Evolutionary conservation across 2,888 invertebrate genomes (phyloP), one percentile per base, ranked within the genome.

Genomic region (Xylota segnis): DNA sequence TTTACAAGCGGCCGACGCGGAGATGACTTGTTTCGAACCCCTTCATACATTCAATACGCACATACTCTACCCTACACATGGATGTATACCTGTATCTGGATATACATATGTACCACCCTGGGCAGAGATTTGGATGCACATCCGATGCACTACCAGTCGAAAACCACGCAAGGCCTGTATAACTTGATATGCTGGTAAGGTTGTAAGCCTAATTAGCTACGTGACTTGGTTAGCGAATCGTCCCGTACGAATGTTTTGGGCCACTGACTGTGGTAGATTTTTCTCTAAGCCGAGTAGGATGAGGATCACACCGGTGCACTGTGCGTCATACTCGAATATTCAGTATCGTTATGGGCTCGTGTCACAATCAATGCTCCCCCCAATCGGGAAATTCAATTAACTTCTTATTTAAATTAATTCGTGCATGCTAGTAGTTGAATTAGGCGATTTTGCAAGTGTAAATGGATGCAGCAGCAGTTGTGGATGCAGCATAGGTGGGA

Each of bases 121-220:
- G 23, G 23, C 23, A 23, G 23, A 23, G 23, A 23, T 23, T 23
- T 23, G 23, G 23, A 23, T 23, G 58, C 47, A 52, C 52, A 40
- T 74, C 16, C 54, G 23, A 63, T 45, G 54, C 56, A 45, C 10
- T 23, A n/a, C 29, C 18, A 23, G 34, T 23, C 47, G n/a, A 59
- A 71, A 71, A 59, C 65, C 71, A 59, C 59, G 52, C 50, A 37
- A 45, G 37, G 43, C 23, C 18, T 43, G 27, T 10, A 40, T 54
- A 58, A 23, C 7, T 37, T 45, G 56, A 23, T 72, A 71, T 50
- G 61, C 54, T 61, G 61, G 43, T 16, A 74, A 56, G 74, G 61
- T 72, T 68, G 72, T 78, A 63, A 72, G 83, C 83, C 66, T 83
- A 83, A 78, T 83, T 83, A 83, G 68, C 61, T 83, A 83, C 83